Percentiles rank a stretch among this genome's conserved stretches.
Evolutionary conservation across 1,140 invertebrate species (phyloP).

Genomic region (Drosophila santomea): DNA sequence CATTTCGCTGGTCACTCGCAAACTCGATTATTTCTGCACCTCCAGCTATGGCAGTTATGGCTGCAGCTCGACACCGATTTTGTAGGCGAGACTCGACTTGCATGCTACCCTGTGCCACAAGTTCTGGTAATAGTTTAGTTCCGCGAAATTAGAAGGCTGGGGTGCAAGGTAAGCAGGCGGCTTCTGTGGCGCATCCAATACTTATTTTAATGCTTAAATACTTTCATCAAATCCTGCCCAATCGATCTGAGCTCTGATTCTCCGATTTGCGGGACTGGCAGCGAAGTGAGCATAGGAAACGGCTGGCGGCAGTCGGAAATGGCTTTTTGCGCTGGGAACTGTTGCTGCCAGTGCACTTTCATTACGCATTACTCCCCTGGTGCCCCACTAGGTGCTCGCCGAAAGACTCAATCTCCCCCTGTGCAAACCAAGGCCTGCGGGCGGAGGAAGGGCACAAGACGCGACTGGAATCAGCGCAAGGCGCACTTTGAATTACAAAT

Average conservation of each 20-base stretch:
- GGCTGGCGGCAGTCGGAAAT: conserved; percentile 63
- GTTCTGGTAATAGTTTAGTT: neutral
- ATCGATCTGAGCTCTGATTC: neutral
- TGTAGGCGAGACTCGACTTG: neutral
- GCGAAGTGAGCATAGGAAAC: conserved; percentile 16
- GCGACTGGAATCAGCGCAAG: conserved; percentile 64
- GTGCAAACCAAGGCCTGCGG: conserved; percentile 5
- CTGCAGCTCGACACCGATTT: conserved; percentile 17
- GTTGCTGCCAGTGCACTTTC: conserved; percentile 29
- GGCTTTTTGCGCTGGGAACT: conserved; percentile 66
- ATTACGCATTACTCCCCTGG: neutral
- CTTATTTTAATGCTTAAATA: neutral
- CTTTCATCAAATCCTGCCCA: neutral
- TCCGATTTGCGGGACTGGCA: conserved; percentile 7
- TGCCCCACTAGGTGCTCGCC: neutral
- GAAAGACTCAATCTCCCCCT: neutral
- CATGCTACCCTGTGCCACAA: neutral
- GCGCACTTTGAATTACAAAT: conserved; percentile 78
- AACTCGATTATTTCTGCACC: conserved; percentile 67
- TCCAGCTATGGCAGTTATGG: conserved; percentile 32
- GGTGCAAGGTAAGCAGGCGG: no score
- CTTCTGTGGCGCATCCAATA: neutral
- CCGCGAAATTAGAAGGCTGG: no score
- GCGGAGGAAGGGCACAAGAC: conserved; percentile 26
- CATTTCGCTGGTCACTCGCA: conserved; percentile 29